Conservation (phyloP, 1,140 invertebrate species). For the Leptinotarsa lineolata region DNA sequence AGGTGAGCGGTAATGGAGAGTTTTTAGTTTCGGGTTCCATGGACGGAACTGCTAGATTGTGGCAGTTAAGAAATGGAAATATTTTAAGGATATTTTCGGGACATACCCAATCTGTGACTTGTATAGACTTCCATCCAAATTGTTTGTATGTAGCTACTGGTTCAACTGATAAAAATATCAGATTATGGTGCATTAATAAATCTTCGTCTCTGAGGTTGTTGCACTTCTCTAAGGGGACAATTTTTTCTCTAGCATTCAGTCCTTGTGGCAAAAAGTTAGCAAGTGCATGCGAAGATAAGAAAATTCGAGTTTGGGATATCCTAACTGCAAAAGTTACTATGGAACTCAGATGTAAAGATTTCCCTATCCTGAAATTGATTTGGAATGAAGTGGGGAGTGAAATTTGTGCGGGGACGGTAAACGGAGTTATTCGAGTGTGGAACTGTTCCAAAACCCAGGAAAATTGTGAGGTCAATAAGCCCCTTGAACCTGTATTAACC, state of each 20-base stretch:
- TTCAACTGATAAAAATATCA: slow-evolving; percentile 68
- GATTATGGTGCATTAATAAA: slow-evolving; percentile 69
- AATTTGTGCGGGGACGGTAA: slow-evolving; percentile 66
- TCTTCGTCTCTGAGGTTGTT: slow-evolving; percentile 65
- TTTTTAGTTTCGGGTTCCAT: slow-evolving; percentile 82
- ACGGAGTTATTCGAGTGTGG: slow-evolving; percentile 67
- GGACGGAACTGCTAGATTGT: slow-evolving; percentile 82
- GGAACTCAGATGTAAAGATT: slow-evolving; percentile 66
- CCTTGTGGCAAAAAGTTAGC: slow-evolving; percentile 72
- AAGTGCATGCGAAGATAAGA: slow-evolving; percentile 70
- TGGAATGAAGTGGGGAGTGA: slow-evolving; percentile 67
- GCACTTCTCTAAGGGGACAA: slow-evolving; percentile 64
- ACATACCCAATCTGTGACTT: slow-evolving; percentile 83
- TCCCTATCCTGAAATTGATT: slow-evolving; percentile 64
- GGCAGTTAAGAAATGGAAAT: slow-evolving; percentile 80
- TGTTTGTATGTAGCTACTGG: slow-evolving; percentile 70
- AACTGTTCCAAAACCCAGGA: slow-evolving; percentile 49
- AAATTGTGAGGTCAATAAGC: slow-evolving; percentile 31
- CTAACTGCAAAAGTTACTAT: slow-evolving; percentile 63
- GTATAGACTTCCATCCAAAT: slow-evolving; percentile 74
- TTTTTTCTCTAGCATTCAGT: slow-evolving; percentile 70
- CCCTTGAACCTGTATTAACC: slow-evolving; percentile 31
- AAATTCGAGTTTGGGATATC: slow-evolving; percentile 73
- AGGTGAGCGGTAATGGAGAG: slow-evolving; percentile 72
- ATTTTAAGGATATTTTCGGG: slow-evolving; percentile 81